Evolutionary conservation across 2,113 vertebrate genomes (phyloP).

Genomic region (Anarhynchus alexandrinus): DNA sequence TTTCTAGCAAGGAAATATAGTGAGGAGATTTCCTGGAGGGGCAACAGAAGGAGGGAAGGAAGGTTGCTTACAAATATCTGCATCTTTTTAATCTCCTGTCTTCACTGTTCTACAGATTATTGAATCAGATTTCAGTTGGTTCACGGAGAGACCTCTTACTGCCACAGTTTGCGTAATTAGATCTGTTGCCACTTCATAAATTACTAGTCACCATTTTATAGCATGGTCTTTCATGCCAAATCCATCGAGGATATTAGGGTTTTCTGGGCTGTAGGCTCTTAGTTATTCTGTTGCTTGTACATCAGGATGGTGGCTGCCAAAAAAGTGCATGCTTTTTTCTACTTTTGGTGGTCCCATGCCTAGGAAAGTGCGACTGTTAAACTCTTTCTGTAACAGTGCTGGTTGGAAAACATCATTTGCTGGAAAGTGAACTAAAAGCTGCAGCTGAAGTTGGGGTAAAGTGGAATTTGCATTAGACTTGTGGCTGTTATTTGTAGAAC

Average conservation of each 20-base stretch:
- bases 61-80: background rate
- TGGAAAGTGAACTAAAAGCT: background rate
- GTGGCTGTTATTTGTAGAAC: background rate
- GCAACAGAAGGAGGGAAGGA: background rate
- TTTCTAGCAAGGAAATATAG: background rate
- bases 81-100: background rate
- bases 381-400: background rate
- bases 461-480: background rate
- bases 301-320: background rate
- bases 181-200: background rate
- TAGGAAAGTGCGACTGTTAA: background rate
- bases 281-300: background rate
- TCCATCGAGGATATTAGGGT: background rate
- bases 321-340: background rate
- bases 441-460: background rate
- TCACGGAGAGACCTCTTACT: background rate
- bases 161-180: accelerated
- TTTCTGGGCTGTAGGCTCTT: background rate
- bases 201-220: background rate
- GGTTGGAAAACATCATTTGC: background rate
- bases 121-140: background rate
- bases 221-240: background rate
- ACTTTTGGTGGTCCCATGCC: background rate
- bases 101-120: background rate
- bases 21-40: background rate